Base-by-base conservation (phyloP, 1,140 invertebrate genomes). In the Ectropis grisescens region DNA sequence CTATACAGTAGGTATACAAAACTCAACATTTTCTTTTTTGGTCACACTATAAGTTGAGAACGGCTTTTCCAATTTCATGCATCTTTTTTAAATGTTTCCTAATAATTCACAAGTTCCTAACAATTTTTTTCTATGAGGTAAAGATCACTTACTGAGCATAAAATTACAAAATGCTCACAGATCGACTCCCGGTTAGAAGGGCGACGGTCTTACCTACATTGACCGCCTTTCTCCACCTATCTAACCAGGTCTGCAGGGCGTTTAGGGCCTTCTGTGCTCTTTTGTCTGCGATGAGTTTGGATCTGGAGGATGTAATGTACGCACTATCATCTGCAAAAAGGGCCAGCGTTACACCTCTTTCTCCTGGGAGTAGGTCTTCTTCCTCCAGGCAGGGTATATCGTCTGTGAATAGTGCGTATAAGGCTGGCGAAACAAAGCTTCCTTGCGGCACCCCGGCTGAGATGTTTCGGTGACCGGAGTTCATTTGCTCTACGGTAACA, bases 401-500 rank as follows among this genome's bases (percentile, higher is more conserved):
- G 8, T 45, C 34, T 1, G 58, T 64, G 41, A 47, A 74, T 0
- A 57, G 2, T 2, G 47, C 33, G 37, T 70, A 70, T 5, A 67
- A 42, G 1, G 42, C 15, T 0, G 66, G 60, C 1, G 46, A 58
- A 1, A 62, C 28, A 11, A 56, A 51, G 27, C 54, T 59, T 9
- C 69, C 60, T 42, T 71, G 58, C 0, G 69, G 71, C 1, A 74
- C 56, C 13, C 66, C 52, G 0, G 50, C 42, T 12, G 13, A 33
- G 24, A 49, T 47, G 0, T 29, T 34, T 1, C 22, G 13, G 0
- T 12, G 24, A 1, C 11, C 9, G 1, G 52, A 51, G 5, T 7
- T 13, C 9, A 2, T 11, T 13, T 24, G 9, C 8, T 43, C 41
- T 2, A 49, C 37, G 7, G 31, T 8, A 2, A 54, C 37, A 1